These are phyloP conservation scores for Pachyuromys duprasi DNA, from an alignment of 2,797 vertebrate genomes.

Conservation along the genomic window DNA sequence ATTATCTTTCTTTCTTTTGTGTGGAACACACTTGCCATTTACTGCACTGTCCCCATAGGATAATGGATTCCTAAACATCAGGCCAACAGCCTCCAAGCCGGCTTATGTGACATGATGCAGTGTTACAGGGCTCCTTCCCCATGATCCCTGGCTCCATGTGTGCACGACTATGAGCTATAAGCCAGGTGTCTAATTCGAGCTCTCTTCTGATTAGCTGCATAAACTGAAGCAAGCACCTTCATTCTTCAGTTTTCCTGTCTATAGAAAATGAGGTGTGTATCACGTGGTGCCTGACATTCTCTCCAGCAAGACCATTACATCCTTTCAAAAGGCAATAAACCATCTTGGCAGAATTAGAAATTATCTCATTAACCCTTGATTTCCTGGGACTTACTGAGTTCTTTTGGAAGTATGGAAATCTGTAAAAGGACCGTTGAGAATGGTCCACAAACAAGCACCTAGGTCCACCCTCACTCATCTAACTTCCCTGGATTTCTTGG, in stretches of 20 bases:
- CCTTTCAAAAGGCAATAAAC: not conserved
- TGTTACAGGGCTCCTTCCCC: accelerated
- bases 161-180: not conserved
- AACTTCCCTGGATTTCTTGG: not conserved
- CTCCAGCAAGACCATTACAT: not conserved
- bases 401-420: not conserved
- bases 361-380: not conserved
- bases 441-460: not conserved
- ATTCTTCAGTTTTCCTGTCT: not conserved
- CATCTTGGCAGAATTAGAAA: not conserved
- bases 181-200: not conserved
- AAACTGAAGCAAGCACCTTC: too few species aligned
- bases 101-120: accelerated
- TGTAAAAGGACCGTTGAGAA: not conserved
- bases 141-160: accelerated
- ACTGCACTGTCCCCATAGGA: not conserved
- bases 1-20: not conserved
- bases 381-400: not conserved
- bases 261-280: not conserved
- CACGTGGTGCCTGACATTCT: not conserved
- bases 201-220: not conserved
- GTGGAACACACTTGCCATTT: not conserved
- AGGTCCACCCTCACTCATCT: not conserved
- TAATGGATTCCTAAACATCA: too few species aligned
- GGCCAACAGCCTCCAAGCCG: not conserved